Percentiles rank a stretch among this genome's conserved stretches.
These are phyloP conservation scores for Microtus richardsoni DNA, from an alignment of 2,113 vertebrate species.

Conservation along the genomic window DNA sequence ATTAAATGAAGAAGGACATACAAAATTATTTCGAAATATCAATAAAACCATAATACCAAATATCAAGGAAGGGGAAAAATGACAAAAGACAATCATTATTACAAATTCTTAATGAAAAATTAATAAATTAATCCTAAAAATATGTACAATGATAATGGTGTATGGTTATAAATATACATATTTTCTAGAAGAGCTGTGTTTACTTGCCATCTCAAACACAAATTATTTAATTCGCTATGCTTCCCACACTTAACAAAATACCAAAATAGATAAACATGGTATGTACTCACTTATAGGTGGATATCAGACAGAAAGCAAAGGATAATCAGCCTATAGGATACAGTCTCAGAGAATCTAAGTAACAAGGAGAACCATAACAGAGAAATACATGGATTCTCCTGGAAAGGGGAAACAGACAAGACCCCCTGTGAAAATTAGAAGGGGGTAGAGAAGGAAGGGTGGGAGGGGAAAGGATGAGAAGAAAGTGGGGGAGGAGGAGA, in stretches of 20 bases:
- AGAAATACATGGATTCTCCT: too few relatives aligned
- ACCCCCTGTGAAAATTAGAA: too few relatives aligned
- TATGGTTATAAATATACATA: neutral
- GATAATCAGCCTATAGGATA: too few relatives aligned
- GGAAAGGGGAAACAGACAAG: too few relatives aligned
- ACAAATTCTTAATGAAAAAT: neutral
- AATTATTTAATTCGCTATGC: neutral
- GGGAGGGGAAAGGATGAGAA: too few relatives aligned
- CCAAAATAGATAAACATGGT: too few relatives aligned
- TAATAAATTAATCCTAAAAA: neutral
- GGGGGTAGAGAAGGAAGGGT: too few relatives aligned
- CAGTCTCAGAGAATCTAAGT: too few relatives aligned
- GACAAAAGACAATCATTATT: neutral
- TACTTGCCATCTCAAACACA: neutral
- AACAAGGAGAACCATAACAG: too few relatives aligned
- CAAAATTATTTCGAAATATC: neutral
- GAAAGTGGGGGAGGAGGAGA: too few relatives aligned
- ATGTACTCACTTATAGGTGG: too few relatives aligned
- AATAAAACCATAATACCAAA: neutral
- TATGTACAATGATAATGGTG: neutral
- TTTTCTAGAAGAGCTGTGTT: neutral
- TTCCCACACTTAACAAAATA: neutral
- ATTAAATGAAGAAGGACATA: neutral
- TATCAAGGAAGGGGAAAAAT: neutral
- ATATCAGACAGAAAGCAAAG: too few relatives aligned